Conservation (phyloP, 2,113 vertebrate species). For the Lepus timidus region DNA sequence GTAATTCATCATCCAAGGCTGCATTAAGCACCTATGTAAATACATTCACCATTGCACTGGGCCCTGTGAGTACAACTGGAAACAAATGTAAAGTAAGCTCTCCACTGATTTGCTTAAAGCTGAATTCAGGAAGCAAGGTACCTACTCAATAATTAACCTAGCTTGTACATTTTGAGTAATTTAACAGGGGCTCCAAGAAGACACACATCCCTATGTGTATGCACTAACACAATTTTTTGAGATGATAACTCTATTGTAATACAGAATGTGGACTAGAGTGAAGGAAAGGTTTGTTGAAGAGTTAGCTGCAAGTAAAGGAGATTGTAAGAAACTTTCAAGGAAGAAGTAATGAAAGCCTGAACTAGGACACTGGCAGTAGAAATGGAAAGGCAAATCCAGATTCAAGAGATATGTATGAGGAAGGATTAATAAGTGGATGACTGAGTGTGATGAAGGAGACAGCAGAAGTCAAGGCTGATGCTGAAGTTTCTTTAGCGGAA, state of each 20-base stretch:
- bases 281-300: neutral
- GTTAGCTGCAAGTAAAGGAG: neutral
- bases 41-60: neutral
- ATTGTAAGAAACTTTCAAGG: neutral
- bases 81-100: neutral
- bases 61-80: neutral
- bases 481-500: slow-evolving; percentile 25
- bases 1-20: neutral
- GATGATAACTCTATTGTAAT: neutral
- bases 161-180: neutral
- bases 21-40: neutral
- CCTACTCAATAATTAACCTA: neutral
- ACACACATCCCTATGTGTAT: neutral
- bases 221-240: neutral
- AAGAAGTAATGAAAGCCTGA: slow-evolving; percentile 36
- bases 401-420: slow-evolving; percentile 1
- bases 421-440: neutral
- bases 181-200: neutral
- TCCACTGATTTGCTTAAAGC: neutral
- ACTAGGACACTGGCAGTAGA: neutral
- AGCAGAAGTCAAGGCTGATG: neutral
- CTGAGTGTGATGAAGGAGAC: neutral
- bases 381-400: slow-evolving; percentile 15
- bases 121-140: neutral
- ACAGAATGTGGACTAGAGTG: neutral